These are phyloP conservation scores for Nasonovia ribisnigri DNA, from an alignment of 2,888 invertebrate genomes.

Conservation along the genomic window DNA sequence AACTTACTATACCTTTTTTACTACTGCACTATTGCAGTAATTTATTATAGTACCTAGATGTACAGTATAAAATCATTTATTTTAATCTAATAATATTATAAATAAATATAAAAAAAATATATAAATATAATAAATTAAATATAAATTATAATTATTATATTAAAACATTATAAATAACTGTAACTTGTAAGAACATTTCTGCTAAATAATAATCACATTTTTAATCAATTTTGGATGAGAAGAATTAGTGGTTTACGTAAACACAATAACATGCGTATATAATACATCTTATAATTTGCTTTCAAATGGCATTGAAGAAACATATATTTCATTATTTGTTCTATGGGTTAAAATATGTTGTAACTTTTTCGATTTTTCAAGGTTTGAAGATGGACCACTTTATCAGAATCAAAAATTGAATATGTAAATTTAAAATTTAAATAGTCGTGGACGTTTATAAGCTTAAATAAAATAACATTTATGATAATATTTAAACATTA, in stretches of 20 bases:
- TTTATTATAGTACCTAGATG: background rate
- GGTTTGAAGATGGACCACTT: slow-evolving; percentile 25
- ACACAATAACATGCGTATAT: background rate
- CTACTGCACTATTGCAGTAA: background rate
- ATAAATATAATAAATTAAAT: no score
- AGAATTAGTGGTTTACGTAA: slow-evolving; percentile 36
- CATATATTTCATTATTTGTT: background rate
- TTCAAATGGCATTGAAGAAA: slow-evolving; percentile 55
- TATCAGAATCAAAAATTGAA: background rate
- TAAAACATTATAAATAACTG: no score
- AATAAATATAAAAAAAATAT: no score
- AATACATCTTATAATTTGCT: background rate
- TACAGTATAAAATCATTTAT: background rate
- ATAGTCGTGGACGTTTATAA: background rate
- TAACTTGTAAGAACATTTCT: background rate
- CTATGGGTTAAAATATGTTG: slow-evolving; percentile 40
- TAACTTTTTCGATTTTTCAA: slow-evolving; percentile 40
- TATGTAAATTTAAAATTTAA: background rate
- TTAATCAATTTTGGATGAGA: background rate
- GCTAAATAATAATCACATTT: background rate
- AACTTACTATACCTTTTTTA: background rate
- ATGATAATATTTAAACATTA: background rate
- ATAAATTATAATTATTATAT: no score
- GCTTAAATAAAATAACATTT: background rate
- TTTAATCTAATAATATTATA: background rate